A percentile compares a stretch with the other conserved stretches of the same genome.
Conservation (phyloP, 2,113 vertebrate species). For the Caracal caracal region DNA sequence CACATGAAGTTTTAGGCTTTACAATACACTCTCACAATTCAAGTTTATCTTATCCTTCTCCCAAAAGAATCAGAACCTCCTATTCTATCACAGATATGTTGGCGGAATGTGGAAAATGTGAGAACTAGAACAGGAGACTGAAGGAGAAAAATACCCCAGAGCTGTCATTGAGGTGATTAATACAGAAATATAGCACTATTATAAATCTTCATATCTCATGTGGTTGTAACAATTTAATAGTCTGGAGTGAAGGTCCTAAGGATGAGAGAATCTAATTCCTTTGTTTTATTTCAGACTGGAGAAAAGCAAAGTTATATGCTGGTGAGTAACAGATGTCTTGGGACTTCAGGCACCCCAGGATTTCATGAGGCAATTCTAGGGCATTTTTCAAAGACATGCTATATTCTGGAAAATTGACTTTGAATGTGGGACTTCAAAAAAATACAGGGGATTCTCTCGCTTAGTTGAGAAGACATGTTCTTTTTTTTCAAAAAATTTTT, state of each 20-base stretch:
- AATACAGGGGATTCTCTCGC: background rate
- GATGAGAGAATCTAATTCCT: background rate
- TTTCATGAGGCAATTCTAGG: background rate
- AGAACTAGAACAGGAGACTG: background rate
- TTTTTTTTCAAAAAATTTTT: background rate
- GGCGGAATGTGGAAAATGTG: background rate
- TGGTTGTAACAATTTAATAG: background rate
- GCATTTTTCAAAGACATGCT: background rate
- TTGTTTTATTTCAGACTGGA: conserved; percentile 59
- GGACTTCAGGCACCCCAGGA: background rate
- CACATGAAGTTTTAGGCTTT: background rate
- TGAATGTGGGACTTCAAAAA: background rate
- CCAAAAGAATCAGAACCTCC: background rate
- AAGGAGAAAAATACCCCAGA: background rate
- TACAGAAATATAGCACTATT: background rate
- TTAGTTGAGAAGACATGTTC: background rate
- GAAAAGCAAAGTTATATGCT: conserved; percentile 25
- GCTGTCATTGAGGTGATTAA: background rate
- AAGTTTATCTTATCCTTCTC: background rate
- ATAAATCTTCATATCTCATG: background rate
- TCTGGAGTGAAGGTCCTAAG: background rate
- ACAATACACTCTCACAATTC: background rate
- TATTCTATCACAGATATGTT: background rate
- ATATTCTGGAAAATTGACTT: background rate
- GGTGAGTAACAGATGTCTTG: conserved; percentile 31